Conservation (phyloP, 2,113 vertebrate genomes). For the Suncus etruscus region DNA sequence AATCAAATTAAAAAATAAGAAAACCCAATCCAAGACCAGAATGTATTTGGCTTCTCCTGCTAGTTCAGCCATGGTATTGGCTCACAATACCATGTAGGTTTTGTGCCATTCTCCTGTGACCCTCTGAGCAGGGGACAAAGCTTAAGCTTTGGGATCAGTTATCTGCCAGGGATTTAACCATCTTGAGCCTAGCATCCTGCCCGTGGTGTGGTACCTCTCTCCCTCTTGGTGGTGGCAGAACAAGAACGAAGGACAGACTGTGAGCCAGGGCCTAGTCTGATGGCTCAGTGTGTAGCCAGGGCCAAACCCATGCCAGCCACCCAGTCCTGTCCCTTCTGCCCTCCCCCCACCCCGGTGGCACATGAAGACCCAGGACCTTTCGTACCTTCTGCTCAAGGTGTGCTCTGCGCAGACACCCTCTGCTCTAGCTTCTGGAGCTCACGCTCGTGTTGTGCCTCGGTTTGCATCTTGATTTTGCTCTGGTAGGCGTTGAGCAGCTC, state of each 20-base stretch:
- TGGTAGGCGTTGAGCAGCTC: slow-evolving; percentile 99
- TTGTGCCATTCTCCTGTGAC: background rate
- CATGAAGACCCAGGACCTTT: accelerated
- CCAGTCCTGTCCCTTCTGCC: accelerated
- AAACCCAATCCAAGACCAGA: background rate
- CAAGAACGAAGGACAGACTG: background rate
- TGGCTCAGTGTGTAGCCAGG: background rate
- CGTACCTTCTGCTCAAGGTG: slow-evolving; percentile 98
- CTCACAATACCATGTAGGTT: background rate
- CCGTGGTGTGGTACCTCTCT: background rate
- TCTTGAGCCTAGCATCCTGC: no score
- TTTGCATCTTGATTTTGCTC: slow-evolving; percentile 99
- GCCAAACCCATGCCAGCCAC: background rate
- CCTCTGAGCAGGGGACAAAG: background rate
- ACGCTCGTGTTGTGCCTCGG: slow-evolving; percentile 98
- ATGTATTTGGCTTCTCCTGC: background rate
- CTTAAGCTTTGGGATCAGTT: background rate
- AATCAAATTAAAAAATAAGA: no score
- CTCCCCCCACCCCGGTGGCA: background rate
- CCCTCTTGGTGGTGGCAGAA: background rate
- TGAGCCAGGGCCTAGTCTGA: background rate
- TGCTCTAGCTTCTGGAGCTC: slow-evolving; percentile 99
- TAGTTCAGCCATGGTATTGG: background rate
- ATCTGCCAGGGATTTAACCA: no score
- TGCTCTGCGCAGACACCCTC: slow-evolving; percentile 97